These are phyloP conservation scores for Oreochromis tanganicae DNA, from an alignment of 2,113 vertebrate species.

Conservation along the genomic window DNA sequence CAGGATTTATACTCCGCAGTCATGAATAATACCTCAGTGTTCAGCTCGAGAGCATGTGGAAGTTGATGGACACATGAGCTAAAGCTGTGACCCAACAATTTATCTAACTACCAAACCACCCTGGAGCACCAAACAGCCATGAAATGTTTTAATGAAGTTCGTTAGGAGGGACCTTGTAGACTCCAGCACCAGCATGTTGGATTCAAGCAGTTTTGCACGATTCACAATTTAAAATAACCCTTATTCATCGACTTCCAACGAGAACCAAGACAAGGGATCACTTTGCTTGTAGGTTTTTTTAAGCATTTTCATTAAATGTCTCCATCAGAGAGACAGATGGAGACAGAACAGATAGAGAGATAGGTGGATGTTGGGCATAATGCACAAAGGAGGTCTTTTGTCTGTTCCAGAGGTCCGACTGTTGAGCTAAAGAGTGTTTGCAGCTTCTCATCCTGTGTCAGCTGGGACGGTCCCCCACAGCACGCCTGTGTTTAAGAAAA, in stretches of 20 bases:
- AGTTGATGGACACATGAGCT: not conserved
- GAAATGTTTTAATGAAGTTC: not conserved
- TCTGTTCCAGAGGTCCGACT: accelerated
- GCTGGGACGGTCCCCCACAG: not conserved
- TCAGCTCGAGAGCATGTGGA: not conserved
- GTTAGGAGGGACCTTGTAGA: accelerated
- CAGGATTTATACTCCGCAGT: not conserved
- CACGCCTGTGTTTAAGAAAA: not conserved
- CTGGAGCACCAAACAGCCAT: not conserved
- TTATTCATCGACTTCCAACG: not conserved
- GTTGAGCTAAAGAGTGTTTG: not conserved
- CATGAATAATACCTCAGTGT: conserved; percentile 11
- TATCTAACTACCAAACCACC: not conserved
- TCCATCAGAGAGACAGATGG: not conserved
- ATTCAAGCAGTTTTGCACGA: not conserved
- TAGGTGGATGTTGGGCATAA: not conserved
- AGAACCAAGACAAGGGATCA: not conserved
- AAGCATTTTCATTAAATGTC: not conserved
- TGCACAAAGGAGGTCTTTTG: not conserved
- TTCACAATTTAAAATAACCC: not conserved
- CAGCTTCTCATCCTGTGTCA: not conserved
- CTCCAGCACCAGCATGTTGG: not conserved
- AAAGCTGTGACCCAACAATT: not conserved
- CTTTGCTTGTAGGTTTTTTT: not conserved
- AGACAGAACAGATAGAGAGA: not conserved